phyloP scores from a whole-genome alignment of 2,888 invertebrate genomes.

The Lasius platythorax region DNA sequence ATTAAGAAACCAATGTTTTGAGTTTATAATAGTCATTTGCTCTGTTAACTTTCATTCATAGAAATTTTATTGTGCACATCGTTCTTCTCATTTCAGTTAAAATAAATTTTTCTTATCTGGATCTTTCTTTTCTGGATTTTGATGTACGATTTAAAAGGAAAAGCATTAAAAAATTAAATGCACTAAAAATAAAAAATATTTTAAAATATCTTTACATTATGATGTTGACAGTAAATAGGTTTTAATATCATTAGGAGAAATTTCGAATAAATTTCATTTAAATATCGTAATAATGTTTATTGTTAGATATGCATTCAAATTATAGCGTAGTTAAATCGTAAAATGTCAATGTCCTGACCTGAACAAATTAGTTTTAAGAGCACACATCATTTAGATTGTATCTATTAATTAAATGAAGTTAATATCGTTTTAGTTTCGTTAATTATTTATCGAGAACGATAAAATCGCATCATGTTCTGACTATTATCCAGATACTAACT shows the following conservation, averaged over 20 bases:
- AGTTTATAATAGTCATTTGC: not conserved
- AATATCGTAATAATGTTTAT: not conserved
- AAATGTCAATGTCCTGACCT: not conserved
- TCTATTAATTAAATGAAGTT: not conserved
- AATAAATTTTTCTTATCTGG: not conserved
- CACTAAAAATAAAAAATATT: not conserved
- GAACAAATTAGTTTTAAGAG: not conserved
- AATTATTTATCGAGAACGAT: not conserved
- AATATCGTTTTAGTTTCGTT: not conserved
- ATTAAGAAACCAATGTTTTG: not conserved
- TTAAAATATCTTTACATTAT: not conserved
- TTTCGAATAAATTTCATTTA: not conserved
- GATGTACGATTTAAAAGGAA: not conserved
- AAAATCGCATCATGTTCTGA: not conserved
- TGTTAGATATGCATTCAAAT: not conserved
- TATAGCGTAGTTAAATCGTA: not conserved
- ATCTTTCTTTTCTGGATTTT: not conserved
- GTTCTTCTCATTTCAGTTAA: not conserved
- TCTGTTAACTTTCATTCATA: not conserved
- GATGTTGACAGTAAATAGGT: not conserved
- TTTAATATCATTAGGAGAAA: not conserved
- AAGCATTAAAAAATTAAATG: not conserved
- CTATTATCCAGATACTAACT: not conserved
- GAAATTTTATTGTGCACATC: not conserved
- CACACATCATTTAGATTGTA: not conserved